Base-by-base conservation (phyloP, 1,140 invertebrate species). In the Telenomus remus region DNA sequence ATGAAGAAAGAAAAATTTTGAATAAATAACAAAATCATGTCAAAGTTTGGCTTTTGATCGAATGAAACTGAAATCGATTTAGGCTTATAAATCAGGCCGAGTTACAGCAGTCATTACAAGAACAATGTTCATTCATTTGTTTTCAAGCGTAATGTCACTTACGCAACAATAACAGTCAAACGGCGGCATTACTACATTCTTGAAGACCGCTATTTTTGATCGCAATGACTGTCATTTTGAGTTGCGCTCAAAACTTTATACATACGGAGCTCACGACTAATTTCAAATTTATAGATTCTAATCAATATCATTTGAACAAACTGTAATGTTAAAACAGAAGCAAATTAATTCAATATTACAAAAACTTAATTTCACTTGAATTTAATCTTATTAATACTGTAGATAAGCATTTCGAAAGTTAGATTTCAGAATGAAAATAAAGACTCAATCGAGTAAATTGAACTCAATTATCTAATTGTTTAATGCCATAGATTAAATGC, bases 71-170 rank as follows among this genome's bases (percentile, higher is more conserved):
- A 74, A 66, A 49, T 66, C 37, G 39, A 59, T 43, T 73, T 60
- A 61, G 44, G 12, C 66, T 74, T 65, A 55, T 65, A 65, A 61
- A 66, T 73, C 44, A 60, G 49, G 43, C 56, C 70, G 16, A 55
- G 54, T 74, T 73, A 19, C 70, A 27, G 56, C 12, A 48, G 39
- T 69, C 48, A 75, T 75, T 75, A 68, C 61, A 55, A 63, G 72
- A 75, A 75, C 65, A 75, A 75, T 69, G 59, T 75, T 75, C 65
- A 75, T 75, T 69, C 72, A 69, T 75, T 75, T 75, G 72, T 69
- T 69, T 75, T 65, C 65, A 69, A 75, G 55, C 65, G 65, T 69
- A 75, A 75, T 69, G 57, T 75, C 59, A 65, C 72, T 75, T 75
- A 75, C 72, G 72, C 65, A 75, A 75, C 72, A 60, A 69, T 65